Conservation (phyloP, 2,888 invertebrate genomes). For the Lasioglossum oenotherae region DNA sequence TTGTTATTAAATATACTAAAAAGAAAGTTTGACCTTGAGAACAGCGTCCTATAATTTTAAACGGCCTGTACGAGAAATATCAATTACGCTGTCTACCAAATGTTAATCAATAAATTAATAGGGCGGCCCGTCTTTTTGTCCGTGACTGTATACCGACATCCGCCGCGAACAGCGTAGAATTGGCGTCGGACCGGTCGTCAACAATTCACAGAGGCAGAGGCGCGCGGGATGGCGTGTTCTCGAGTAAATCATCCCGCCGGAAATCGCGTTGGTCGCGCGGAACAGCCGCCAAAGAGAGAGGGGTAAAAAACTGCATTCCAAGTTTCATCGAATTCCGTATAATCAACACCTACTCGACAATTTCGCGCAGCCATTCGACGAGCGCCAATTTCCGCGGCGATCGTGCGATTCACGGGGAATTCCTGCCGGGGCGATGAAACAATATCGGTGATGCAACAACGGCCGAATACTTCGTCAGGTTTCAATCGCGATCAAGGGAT, state of each 20-base stretch:
- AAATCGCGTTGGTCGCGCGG: background rate
- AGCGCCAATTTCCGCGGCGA: constrained; percentile 7
- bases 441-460: constrained; percentile 29
- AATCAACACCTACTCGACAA: constrained; percentile 10
- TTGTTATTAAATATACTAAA: no score
- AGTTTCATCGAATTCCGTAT: background rate
- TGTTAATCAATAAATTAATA: background rate
- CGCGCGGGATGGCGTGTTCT: background rate
- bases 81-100: background rate
- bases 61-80: background rate
- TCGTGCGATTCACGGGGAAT: background rate
- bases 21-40: no score
- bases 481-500: constrained; percentile 41
- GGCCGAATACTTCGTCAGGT: constrained; percentile 19
- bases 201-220: background rate
- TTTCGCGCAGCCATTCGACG: background rate
- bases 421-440: constrained; percentile 7
- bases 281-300: background rate
- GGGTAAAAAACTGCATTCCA: background rate
- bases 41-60: no score
- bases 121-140: background rate
- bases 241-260: background rate
- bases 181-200: background rate
- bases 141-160: background rate
- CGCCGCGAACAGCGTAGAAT: background rate